These are phyloP conservation scores for Masticophis lateralis DNA, from an alignment of 2,797 vertebrate species.

Conservation along the genomic window DNA sequence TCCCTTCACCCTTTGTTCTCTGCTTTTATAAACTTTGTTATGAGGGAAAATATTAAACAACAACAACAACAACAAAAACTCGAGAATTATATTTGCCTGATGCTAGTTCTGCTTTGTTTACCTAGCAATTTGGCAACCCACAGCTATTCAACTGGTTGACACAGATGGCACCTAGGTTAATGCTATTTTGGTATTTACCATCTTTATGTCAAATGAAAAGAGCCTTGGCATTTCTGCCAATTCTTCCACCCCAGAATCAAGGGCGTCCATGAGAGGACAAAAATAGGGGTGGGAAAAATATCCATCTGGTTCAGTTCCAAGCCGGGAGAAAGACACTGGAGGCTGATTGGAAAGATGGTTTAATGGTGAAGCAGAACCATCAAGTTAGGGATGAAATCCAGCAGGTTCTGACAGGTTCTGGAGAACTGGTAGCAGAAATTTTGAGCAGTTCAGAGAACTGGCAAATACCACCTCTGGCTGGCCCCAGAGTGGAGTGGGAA, in stretches of 20 bases:
- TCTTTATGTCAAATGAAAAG: constrained; percentile 1
- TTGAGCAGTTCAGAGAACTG: no score
- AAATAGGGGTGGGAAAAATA: not conserved
- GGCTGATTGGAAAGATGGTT: no score
- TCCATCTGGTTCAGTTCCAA: no score
- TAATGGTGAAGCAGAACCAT: no score
- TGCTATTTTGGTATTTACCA: not conserved
- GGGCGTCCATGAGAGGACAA: not conserved
- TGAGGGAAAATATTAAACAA: not conserved
- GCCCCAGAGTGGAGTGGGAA: no score
- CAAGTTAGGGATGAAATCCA: no score
- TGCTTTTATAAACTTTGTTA: constrained; percentile 1
- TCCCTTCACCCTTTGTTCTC: not conserved
- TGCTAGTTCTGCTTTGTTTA: not conserved
- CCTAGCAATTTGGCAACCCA: not conserved
- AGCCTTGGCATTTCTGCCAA: not conserved
- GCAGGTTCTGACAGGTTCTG: no score
- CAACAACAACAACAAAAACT: no score
- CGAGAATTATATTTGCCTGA: not conserved
- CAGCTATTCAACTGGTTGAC: not conserved
- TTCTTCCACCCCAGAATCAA: not conserved
- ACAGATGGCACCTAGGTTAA: not conserved
- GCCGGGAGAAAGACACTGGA: no score
- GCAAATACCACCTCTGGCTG: no score
- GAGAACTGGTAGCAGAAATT: no score